Conservation (phyloP, 2,797 vertebrate genomes). For the Fratercula arctica region DNA sequence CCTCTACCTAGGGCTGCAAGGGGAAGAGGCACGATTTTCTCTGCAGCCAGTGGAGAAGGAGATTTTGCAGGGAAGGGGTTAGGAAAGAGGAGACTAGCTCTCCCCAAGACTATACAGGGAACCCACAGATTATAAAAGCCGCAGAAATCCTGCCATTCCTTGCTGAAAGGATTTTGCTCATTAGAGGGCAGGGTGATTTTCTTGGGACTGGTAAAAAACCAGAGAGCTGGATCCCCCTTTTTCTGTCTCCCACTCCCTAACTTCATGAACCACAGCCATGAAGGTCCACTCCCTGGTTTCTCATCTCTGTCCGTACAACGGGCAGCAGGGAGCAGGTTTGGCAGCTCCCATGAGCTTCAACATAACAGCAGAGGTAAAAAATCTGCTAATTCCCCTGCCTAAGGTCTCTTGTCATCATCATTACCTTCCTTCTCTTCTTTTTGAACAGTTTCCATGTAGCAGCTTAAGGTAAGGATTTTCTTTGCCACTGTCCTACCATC, state of each 20-base stretch:
- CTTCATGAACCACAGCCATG: accelerated
- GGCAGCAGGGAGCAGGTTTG: background rate
- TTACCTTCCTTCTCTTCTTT: background rate
- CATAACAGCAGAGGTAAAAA: background rate
- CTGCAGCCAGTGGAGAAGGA: background rate
- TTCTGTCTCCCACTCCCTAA: background rate
- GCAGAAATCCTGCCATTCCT: background rate
- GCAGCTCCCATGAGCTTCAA: background rate
- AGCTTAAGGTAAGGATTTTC: background rate
- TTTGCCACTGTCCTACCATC: background rate
- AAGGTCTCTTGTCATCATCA: background rate
- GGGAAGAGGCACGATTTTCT: background rate
- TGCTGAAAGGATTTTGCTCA: background rate
- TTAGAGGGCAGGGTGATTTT: background rate
- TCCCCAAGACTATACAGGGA: background rate
- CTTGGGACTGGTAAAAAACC: background rate
- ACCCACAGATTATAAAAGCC: background rate
- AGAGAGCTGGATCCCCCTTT: background rate
- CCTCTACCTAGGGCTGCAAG: background rate
- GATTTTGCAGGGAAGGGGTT: background rate
- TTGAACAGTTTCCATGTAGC: background rate
- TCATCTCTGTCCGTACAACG: accelerated
- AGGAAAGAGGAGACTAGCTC: background rate
- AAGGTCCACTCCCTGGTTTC: background rate
- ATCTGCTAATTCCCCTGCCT: background rate